A percentile compares a stretch with the other conserved stretches of the same genome.
phyloP scores from a whole-genome alignment of 23 tunicate genomes.

The Pegea sp. region DNA sequence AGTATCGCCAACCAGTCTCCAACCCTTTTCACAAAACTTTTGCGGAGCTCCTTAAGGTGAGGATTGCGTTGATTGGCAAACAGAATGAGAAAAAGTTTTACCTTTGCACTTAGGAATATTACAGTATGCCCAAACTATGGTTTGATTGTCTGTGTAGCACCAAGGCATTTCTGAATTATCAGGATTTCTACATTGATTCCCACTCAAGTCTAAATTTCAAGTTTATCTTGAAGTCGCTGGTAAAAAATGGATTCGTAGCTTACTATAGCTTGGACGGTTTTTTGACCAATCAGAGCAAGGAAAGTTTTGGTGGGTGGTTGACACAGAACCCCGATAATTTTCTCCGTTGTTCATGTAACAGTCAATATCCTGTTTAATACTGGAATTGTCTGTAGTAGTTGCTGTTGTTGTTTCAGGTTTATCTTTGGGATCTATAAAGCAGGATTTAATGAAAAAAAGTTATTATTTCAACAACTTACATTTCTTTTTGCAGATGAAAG shows the following conservation, averaged over 20 bases:
- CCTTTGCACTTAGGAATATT: slow-evolving; percentile 62
- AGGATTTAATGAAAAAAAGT: too few species aligned
- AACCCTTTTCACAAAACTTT: slow-evolving; percentile 47
- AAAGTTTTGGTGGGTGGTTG: slow-evolving; percentile 10
- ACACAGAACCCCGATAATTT: slow-evolving; percentile 20
- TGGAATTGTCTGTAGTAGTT: slow-evolving; percentile 16
- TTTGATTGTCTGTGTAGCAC: slow-evolving; percentile 39
- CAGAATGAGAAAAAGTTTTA: too few species aligned
- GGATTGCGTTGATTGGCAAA: too few species aligned
- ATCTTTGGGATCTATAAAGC: too few species aligned
- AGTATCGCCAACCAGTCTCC: slow-evolving; percentile 35
- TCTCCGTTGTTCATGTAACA: slow-evolving; percentile 58
- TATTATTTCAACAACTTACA: too few species aligned
- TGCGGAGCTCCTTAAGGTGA: too few species aligned
- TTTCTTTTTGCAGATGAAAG: slow-evolving; percentile 68
- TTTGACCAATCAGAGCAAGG: slow-evolving; percentile 52
- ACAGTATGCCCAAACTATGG: slow-evolving; percentile 58
- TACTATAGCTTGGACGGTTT: slow-evolving; percentile 22
- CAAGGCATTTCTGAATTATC: slow-evolving; percentile 87
- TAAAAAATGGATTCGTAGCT: too few species aligned
- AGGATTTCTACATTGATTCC: slow-evolving; percentile 52
- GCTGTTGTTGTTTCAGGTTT: slow-evolving; percentile 17
- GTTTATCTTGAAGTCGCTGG: too few species aligned
- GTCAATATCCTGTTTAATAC: slow-evolving; percentile 16
- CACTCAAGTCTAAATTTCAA: slow-evolving; percentile 48